Percentiles rank a stretch among this genome's conserved stretches.
These are phyloP conservation scores for Halcyon senegalensis DNA, from an alignment of 2,113 vertebrate genomes.

Conservation along the genomic window DNA sequence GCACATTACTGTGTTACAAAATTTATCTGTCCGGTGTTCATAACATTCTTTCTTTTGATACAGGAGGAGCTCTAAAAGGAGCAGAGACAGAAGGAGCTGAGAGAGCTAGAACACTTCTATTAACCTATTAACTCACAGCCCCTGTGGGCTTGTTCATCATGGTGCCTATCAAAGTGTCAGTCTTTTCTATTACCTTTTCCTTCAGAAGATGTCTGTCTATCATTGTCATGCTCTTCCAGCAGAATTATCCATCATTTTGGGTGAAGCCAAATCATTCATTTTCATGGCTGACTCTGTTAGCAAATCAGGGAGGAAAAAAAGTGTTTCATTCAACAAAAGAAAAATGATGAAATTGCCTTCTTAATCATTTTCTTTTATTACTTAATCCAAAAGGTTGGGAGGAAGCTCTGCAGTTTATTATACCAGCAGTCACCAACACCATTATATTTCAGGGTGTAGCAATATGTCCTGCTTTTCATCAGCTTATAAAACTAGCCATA, in stretches of 20 bases:
- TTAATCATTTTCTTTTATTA: slow-evolving; percentile 67
- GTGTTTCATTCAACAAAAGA: slow-evolving; percentile 27
- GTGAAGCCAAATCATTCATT: slow-evolving; percentile 58
- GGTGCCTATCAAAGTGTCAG: slow-evolving; percentile 58
- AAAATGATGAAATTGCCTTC: slow-evolving; percentile 31
- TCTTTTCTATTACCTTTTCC: slow-evolving; percentile 53
- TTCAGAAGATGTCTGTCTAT: slow-evolving; percentile 57
- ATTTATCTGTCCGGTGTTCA: not conserved
- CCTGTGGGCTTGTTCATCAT: slow-evolving; percentile 51
- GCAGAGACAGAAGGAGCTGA: not conserved
- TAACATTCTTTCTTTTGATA: not conserved
- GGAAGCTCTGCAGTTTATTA: slow-evolving; percentile 46
- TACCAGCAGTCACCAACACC: not conserved
- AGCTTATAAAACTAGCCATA: slow-evolving; percentile 58
- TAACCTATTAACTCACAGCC: slow-evolving; percentile 31
- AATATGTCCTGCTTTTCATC: slow-evolving; percentile 26
- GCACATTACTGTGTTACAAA: not conserved
- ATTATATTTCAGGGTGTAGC: slow-evolving; percentile 51
- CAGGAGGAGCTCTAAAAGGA: not conserved
- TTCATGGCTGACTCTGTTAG: slow-evolving; percentile 31
- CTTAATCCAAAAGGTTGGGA: slow-evolving; percentile 54
- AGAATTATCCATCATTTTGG: slow-evolving; percentile 61
- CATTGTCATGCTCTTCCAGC: slow-evolving; percentile 47
- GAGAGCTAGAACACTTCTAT: not conserved
- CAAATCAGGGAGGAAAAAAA: not conserved